Conservation (phyloP, 2,113 vertebrate species). For the Tetraodon nigroviridis region DNA sequence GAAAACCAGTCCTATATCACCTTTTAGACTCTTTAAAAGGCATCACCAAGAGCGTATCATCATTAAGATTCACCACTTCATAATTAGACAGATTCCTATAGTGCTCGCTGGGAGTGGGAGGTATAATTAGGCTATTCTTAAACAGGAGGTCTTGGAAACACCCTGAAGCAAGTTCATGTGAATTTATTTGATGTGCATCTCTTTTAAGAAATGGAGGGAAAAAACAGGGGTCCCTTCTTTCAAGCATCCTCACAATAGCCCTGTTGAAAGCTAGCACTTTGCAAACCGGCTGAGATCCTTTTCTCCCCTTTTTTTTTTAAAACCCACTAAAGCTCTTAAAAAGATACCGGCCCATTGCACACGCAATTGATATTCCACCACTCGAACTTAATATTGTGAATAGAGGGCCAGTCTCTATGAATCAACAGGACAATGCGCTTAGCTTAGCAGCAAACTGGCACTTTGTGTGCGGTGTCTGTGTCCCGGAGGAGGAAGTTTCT, state of each 20-base stretch:
- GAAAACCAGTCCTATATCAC: not conserved
- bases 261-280: constrained; percentile 67
- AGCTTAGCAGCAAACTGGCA: constrained; percentile 89
- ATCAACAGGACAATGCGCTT: constrained; percentile 79
- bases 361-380: constrained; percentile 76
- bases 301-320: constrained; percentile 55
- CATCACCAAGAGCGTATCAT: constrained; percentile 46
- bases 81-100: constrained; percentile 60
- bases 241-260: constrained; percentile 60
- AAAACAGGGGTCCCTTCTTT: constrained; percentile 66
- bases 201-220: constrained; percentile 63
- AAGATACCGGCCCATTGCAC: constrained; percentile 69
- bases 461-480: constrained; percentile 86
- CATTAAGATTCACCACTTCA: constrained; percentile 58
- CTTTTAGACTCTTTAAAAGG: constrained; percentile 28
- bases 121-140: constrained; percentile 71
- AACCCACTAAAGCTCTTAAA: constrained; percentile 68
- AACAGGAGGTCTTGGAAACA: constrained; percentile 61
- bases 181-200: constrained; percentile 75
- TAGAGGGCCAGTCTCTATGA: constrained; percentile 75
- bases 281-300: constrained; percentile 66
- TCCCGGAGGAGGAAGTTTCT: constrained; percentile 86
- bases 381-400: constrained; percentile 78
- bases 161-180: constrained; percentile 70
- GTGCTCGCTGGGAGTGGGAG: constrained; percentile 55